These are phyloP conservation scores for Halichoeres trimaculatus DNA, from an alignment of 2,113 vertebrate genomes.

Conservation along the genomic window DNA sequence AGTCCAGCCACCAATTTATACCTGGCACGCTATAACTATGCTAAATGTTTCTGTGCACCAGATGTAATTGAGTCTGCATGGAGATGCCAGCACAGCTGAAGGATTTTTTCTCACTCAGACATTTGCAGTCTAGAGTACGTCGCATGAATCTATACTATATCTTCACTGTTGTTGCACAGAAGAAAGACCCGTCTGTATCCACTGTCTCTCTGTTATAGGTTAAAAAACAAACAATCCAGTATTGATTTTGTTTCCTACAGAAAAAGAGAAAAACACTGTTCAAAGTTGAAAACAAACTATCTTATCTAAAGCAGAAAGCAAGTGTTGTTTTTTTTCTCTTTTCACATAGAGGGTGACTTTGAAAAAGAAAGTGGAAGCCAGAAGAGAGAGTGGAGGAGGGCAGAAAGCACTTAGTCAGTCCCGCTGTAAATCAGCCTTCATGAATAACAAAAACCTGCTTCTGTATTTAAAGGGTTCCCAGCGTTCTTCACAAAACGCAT, in stretches of 20 bases:
- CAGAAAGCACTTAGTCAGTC: not conserved
- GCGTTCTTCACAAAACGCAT: not conserved
- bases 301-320: not conserved
- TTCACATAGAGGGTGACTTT: not conserved
- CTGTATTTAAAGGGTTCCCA: not conserved
- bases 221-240: not conserved
- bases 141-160: not conserved
- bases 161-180: not conserved
- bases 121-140: constrained; percentile 2
- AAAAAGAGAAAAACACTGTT: constrained; percentile 13
- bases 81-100: not conserved
- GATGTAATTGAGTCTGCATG: constrained; percentile 10
- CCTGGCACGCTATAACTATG: not conserved
- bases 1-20: constrained; percentile 4
- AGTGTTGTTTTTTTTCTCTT: not conserved
- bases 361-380: not conserved
- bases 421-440: not conserved
- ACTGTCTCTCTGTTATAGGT: not conserved
- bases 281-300: not conserved
- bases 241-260: not conserved
- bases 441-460: constrained; percentile 11
- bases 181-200: constrained; percentile 1
- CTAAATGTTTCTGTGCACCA: constrained; percentile 18
- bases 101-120: not conserved
- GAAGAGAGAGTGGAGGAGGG: not conserved